phyloP scores from a whole-genome alignment of 2,888 invertebrate species.

The Platynereis dumerilii region DNA sequence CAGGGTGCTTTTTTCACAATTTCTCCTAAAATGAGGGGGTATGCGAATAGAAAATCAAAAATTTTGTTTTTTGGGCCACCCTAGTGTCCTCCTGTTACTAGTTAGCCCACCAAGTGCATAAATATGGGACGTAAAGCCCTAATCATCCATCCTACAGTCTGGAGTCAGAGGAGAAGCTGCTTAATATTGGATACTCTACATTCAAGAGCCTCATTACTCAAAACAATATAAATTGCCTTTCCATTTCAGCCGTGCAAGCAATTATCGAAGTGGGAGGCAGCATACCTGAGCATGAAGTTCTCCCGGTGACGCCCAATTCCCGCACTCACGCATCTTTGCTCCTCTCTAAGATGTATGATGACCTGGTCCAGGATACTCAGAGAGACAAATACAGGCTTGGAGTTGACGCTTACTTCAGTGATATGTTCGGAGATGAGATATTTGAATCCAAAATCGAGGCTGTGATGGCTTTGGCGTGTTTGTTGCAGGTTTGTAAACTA shows the following conservation, averaged over 20 bases:
- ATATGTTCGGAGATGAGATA: slow-evolving; percentile 82
- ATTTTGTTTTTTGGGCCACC: too few relatives aligned
- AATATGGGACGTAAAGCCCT: too few relatives aligned
- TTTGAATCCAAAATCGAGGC: slow-evolving; percentile 86
- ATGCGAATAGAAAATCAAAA: too few relatives aligned
- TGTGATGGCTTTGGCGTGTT: slow-evolving; percentile 84
- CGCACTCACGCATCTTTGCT: slow-evolving; percentile 90
- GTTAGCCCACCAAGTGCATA: too few relatives aligned
- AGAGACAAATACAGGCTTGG: slow-evolving; percentile 55
- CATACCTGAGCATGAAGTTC: slow-evolving; percentile 79
- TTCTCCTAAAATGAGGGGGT: too few relatives aligned
- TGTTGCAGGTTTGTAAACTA: slow-evolving; percentile 74
- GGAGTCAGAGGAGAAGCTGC: too few relatives aligned
- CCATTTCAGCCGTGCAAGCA: slow-evolving; percentile 67
- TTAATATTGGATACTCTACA: too few relatives aligned
- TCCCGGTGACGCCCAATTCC: slow-evolving; percentile 88
- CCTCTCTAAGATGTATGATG: slow-evolving; percentile 88
- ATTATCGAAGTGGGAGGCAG: slow-evolving; percentile 92
- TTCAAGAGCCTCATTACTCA: too few relatives aligned
- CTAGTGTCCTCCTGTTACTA: too few relatives aligned
- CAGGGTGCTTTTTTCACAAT: too few relatives aligned
- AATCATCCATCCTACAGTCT: too few relatives aligned
- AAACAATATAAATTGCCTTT: too few relatives aligned
- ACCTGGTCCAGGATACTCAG: slow-evolving; percentile 88
- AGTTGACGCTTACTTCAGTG: slow-evolving; percentile 65